phyloP scores from a whole-genome alignment of 2,797 vertebrate species.

The Psittacula echo region DNA sequence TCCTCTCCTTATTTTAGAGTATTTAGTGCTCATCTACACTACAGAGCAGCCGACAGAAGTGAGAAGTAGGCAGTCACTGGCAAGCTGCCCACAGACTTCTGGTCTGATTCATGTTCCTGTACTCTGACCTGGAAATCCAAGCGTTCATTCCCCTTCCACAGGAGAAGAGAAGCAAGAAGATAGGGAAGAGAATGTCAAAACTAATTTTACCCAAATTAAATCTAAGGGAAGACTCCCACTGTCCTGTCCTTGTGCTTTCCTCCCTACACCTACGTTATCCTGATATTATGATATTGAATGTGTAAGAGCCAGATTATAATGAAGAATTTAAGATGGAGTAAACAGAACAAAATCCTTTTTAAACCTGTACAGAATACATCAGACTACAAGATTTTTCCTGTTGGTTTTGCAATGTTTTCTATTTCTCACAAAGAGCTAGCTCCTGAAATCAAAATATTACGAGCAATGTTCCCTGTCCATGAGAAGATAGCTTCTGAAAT shows the following conservation, averaged over 20 bases:
- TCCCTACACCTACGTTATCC: neutral
- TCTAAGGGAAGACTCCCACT: neutral
- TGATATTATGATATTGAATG: neutral
- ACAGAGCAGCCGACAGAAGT: neutral
- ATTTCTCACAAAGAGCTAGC: neutral
- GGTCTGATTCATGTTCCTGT: neutral
- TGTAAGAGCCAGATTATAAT: neutral
- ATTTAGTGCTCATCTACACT: neutral
- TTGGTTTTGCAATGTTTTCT: neutral
- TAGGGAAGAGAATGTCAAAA: neutral
- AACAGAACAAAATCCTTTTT: neutral
- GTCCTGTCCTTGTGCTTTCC: neutral
- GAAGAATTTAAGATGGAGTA: neutral
- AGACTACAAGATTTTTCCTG: neutral
- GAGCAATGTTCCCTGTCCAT: neutral
- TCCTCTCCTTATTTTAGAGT: neutral
- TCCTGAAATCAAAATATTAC: neutral
- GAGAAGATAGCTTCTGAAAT: neutral
- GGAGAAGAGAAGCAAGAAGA: neutral
- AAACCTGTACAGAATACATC: neutral
- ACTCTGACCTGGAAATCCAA: conserved; percentile 8
- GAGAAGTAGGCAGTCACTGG: neutral
- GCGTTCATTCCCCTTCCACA: neutral
- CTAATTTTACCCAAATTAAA: neutral
- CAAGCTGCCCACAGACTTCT: neutral